These are phyloP conservation scores for Geophilus truncorum DNA, from an alignment of 2,888 invertebrate species.

Conservation along the genomic window DNA sequence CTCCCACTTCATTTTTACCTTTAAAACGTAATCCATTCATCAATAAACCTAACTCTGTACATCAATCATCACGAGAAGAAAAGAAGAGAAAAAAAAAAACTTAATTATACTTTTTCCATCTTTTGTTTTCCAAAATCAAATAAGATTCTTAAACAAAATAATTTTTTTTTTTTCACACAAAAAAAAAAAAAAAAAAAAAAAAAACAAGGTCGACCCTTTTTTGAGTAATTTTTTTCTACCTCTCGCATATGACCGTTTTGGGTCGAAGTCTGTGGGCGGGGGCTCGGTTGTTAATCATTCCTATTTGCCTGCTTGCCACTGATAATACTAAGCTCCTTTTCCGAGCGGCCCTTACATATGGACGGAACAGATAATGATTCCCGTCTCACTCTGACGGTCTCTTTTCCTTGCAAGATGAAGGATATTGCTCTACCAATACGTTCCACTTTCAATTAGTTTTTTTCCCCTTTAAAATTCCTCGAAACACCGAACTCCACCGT, in stretches of 20 bases:
- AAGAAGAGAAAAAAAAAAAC: too few relatives aligned
- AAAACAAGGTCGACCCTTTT: background rate
- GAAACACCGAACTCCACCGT: background rate
- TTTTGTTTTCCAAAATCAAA: background rate
- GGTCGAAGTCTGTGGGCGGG: conserved; percentile 1
- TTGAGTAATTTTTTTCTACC: background rate
- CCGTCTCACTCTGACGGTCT: conserved; percentile 15
- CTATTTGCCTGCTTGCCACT: conserved; percentile 28
- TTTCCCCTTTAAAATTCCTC: background rate
- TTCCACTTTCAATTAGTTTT: conserved; percentile 2
- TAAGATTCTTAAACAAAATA: background rate
- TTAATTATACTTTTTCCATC: background rate
- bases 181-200: background rate
- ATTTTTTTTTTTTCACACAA: background rate
- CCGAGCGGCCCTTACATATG: conserved; percentile 14
- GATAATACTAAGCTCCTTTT: conserved; percentile 30
- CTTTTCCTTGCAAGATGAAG: background rate
- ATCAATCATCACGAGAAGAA: background rate
- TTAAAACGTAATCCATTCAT: background rate
- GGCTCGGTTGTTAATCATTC: conserved; percentile 27
- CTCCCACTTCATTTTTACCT: conserved; percentile 14
- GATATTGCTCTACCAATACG: conserved; percentile 10
- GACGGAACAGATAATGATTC: conserved; percentile 25
- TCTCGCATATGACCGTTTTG: background rate
- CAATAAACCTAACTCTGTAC: background rate